Conservation (phyloP, 2,797 vertebrate species). For the Phataginus tetradactyla region DNA sequence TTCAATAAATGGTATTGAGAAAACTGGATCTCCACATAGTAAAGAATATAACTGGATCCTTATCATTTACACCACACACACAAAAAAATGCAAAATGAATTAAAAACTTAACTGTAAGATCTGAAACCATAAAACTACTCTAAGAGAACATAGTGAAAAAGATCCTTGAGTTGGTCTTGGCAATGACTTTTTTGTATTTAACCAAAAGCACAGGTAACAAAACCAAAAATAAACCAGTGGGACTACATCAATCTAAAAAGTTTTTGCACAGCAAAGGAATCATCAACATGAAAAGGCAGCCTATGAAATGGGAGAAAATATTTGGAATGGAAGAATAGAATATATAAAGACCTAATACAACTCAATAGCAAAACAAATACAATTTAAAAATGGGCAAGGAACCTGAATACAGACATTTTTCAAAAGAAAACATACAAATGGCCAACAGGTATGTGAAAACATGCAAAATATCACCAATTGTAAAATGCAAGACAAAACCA, state of each 20-base stretch:
- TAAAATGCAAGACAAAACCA: not conserved
- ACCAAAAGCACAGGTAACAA: not conserved
- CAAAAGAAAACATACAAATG: no score
- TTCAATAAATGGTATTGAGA: not conserved
- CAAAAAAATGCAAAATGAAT: not conserved
- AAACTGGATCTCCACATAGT: not conserved
- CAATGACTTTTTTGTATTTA: not conserved
- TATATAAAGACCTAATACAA: no score
- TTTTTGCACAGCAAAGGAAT: not conserved
- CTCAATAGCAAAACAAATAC: no score
- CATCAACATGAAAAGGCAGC: not conserved
- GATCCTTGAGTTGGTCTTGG: not conserved
- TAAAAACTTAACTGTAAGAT: not conserved
- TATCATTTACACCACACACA: not conserved
- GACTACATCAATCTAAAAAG: not conserved
- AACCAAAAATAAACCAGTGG: not conserved
- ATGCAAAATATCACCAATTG: no score
- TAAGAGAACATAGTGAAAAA: not conserved
- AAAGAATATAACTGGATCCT: not conserved
- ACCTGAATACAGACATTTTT: no score
- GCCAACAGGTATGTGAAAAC: no score
- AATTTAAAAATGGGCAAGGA: no score
- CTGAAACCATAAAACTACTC: not conserved
- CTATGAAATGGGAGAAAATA: not conserved
- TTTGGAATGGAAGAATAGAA: no score